These are phyloP conservation scores for Lepidostoma basale DNA, from an alignment of 1,140 invertebrate species.

Conservation along the genomic window DNA sequence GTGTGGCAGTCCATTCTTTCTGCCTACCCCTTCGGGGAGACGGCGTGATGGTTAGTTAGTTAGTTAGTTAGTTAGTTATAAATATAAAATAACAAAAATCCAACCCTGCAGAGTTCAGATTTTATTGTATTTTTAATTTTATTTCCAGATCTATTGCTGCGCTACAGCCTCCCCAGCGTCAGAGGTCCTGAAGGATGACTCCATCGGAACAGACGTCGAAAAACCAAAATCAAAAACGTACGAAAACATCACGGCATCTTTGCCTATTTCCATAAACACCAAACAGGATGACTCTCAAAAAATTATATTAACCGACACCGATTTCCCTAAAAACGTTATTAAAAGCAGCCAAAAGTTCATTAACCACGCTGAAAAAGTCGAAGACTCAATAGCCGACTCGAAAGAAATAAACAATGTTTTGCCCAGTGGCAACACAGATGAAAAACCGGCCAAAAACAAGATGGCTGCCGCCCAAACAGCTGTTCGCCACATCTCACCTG, in stretches of 20 bases:
- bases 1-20: too few relatives aligned
- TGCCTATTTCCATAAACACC: not conserved
- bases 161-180: not conserved
- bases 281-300: slow-evolving; percentile 23
- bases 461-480: not conserved
- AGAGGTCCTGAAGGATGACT: slow-evolving; percentile 32
- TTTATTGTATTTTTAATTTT: not conserved
- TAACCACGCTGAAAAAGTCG: slow-evolving; percentile 34
- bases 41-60: too few relatives aligned
- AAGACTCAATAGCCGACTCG: slow-evolving; percentile 28
- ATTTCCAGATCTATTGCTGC: slow-evolving; percentile 40
- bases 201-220: slow-evolving; percentile 4
- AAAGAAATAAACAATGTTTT: slow-evolving; percentile 38
- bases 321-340: slow-evolving; percentile 25
- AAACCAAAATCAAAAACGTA: slow-evolving; percentile 7
- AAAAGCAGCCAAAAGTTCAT: slow-evolving; percentile 28
- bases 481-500: slow-evolving; percentile 2
- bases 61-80: too few relatives aligned
- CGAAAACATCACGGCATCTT: slow-evolving; percentile 24
- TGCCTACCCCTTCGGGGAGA: too few relatives aligned
- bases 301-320: slow-evolving; percentile 1
- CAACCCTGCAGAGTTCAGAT: too few relatives aligned
- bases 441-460: slow-evolving; percentile 31
- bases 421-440: slow-evolving; percentile 20
- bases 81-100: too few relatives aligned